Evolutionary conservation across 2,888 invertebrate genomes (phyloP), one percentile per base, ranked within the genome.

Genomic region (Melangyna quadrimaculata): DNA sequence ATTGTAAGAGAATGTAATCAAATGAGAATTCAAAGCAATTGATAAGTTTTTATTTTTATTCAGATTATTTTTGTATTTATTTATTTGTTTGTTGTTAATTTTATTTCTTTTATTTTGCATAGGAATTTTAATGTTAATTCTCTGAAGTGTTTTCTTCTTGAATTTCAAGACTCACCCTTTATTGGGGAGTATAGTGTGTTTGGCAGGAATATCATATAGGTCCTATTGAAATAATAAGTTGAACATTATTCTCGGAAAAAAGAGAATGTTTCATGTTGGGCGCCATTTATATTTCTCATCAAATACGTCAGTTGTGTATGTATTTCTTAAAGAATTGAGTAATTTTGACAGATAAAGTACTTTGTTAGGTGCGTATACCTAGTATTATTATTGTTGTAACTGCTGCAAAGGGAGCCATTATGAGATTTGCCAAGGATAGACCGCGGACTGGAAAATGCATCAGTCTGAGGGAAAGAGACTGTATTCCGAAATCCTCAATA

Each of bases 51-150:
- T 61, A n/a, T 17, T 17, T 17, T 27, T 27, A n/a, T 24, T 51
- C 1, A 8, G 19, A 45, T 19, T 19, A 19, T 45, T 29, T 32
- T 57, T 37, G 17, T n/a, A 10, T 55, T 12, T 55, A 19, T 57
- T 61, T 61, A 40, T 61, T 27, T 61, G 37, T 61, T 40, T 29
- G 27, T 19, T 63, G 27, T 63, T 29, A 32, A 59, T n/a, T 45
- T 51, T 17, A 45, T 63, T 78, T 22, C 14, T 53, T 71, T 71
- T 35, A 37, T 65, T 78, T 67, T 73, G 72, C 72, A 78, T 73
- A 59, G 43, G 17, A 53, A 17, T 43, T 67, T 51, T 37, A 72
- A 63, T 72, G 63, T 53, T 61, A 14, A 14, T 35, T 32, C 22
- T 59, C 3, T 37, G 35, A 59, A 59, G 37, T 59, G 59, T 59